Evolutionary conservation across 2,888 invertebrate species (phyloP).

Genomic region (Diogma glabrata): DNA sequence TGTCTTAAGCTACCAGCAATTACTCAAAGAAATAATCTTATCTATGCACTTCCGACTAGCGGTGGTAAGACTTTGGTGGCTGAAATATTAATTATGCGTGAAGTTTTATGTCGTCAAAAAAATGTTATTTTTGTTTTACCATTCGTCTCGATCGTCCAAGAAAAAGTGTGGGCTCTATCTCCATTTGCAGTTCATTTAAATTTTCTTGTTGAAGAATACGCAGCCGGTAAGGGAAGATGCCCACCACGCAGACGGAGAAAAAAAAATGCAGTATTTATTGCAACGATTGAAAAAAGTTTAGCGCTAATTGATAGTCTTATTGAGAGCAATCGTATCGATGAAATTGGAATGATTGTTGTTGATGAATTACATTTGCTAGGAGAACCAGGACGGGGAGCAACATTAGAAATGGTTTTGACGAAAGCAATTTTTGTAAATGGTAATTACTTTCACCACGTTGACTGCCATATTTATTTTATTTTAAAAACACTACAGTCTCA

Average conservation of each 20-base stretch:
- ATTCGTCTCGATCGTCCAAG: conserved; percentile 93
- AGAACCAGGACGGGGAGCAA: conserved; percentile 73
- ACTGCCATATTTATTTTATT: conserved; percentile 1
- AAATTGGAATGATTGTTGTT: conserved; percentile 68
- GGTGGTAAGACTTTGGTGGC: conserved; percentile 97
- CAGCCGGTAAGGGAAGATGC: conserved; percentile 80
- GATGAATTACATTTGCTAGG: conserved; percentile 93
- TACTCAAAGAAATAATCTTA: conserved; percentile 60
- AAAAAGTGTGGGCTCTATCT: conserved; percentile 62
- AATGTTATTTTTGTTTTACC: conserved; percentile 87
- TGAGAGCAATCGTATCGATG: conserved; percentile 58
- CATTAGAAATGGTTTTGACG: conserved; percentile 70
- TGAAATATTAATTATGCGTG: conserved; percentile 82
- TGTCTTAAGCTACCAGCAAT: conserved; percentile 73
- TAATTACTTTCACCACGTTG: conserved; percentile 31
- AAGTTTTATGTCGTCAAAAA: conserved; percentile 65
- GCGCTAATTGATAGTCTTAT: conserved; percentile 76
- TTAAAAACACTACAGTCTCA: too few species aligned
- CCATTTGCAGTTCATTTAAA: conserved; percentile 78
- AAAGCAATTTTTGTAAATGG: conserved; percentile 62
- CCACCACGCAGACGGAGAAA: conserved; percentile 65
- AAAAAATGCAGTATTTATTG: conserved; percentile 73
- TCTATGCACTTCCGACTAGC: conserved; percentile 90
- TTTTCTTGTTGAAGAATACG: conserved; percentile 92
- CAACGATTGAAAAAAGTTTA: conserved; percentile 90